Evolutionary conservation across 2,113 vertebrate genomes (phyloP).

Genomic region (Promerops cafer): DNA sequence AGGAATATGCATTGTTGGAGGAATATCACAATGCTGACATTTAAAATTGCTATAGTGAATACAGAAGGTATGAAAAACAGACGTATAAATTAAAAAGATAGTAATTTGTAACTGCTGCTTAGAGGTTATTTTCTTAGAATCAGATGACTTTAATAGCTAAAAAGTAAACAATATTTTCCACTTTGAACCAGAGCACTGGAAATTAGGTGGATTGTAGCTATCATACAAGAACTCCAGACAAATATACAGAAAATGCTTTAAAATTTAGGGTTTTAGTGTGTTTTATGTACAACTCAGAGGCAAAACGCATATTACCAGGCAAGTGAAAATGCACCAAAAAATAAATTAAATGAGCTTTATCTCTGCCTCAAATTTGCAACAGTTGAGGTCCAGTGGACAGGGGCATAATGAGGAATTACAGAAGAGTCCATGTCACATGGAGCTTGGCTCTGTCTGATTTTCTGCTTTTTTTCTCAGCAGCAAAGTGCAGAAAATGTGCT

Average conservation of each 20-base stretch:
- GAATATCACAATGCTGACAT: background rate
- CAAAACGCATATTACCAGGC: background rate
- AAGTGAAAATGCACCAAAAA: background rate
- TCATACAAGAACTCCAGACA: background rate
- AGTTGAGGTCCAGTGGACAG: background rate
- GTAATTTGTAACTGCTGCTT: background rate
- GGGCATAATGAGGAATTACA: background rate
- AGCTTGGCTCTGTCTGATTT: background rate
- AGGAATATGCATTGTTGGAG: background rate
- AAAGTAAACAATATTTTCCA: background rate
- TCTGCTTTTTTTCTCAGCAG: background rate
- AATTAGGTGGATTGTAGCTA: background rate
- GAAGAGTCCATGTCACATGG: rapidly evolving
- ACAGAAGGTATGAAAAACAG: background rate
- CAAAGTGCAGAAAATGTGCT: background rate
- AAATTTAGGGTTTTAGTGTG: background rate
- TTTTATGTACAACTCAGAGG: background rate
- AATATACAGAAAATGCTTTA: background rate
- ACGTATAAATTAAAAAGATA: background rate
- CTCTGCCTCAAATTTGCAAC: background rate
- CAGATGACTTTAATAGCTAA: background rate
- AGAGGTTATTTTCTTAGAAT: background rate
- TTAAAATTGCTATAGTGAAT: background rate
- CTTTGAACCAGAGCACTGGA: background rate
- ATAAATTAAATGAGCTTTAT: background rate